Base-by-base conservation (phyloP, 2,113 vertebrate species). In the Todiramphus saurophagus region DNA sequence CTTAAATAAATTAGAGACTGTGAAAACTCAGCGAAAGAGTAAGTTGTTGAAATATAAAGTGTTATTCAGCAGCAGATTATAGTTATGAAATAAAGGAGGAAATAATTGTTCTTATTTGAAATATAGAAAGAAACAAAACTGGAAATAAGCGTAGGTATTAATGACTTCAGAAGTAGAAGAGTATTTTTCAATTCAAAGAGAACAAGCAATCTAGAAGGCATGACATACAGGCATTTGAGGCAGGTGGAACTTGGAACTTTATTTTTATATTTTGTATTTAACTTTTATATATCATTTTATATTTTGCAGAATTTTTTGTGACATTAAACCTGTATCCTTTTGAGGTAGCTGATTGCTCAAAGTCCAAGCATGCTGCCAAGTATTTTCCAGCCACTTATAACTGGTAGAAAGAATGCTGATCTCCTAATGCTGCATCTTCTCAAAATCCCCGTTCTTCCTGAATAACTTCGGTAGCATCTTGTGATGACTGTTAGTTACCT, bases 41-140 rank as follows among this genome's bases (percentile, higher is more conserved):
- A 21, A 18, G 62, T 75, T 88, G 33, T 66, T 89, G 44, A 66
- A 89, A 68, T 70, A 55, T 55, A 86, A 91, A 85, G 39, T 69
- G 30, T 96, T 92, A 84, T 48, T 67, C 86, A 91, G 92, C 90
- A 96, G 87, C 92, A 97, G 78, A 82, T 94, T 95, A 63, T 86
- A 62, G 74, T 86, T 91, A 64, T 24, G 50, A 81, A 94, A 74
- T 95, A 91, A 94, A 93, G 84, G 24, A 44, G 68, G 96, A 90
- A 92, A 96, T 85, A 69, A 28, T 93, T 90, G 46, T 85, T 96
- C 74, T 92, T 94, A 68, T 82, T 94, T 80, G 51, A 64, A 96
- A 66, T 92, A 91, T 64, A 68, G 93, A 69, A 78, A 83, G 74
- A 77, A 89, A 68, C 39, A 55, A 94, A 86, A 63, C 3, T 85